Evolutionary conservation across 2,888 invertebrate genomes (phyloP).

Genomic region (Meteorus colon): DNA sequence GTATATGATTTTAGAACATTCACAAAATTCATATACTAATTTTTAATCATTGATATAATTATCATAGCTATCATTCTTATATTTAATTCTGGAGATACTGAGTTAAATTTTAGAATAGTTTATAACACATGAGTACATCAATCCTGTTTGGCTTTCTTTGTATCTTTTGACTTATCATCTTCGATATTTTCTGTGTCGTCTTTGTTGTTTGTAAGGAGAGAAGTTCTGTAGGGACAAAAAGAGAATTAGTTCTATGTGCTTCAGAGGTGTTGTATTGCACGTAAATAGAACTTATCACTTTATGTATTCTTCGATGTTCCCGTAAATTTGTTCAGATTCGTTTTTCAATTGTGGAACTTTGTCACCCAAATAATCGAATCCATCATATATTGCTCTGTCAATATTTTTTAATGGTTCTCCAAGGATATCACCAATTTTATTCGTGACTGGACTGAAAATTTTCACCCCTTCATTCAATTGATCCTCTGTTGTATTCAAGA

Average conservation of each 20-base stretch:
- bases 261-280: not conserved
- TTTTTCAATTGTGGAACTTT: slow-evolving; percentile 72
- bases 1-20: too few relatives aligned
- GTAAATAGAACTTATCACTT: slow-evolving; percentile 53
- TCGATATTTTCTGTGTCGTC: slow-evolving; percentile 41
- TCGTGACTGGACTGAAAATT: slow-evolving; percentile 56
- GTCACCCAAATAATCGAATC: slow-evolving; percentile 72
- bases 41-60: too few relatives aligned
- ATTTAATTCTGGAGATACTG: too few relatives aligned
- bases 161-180: slow-evolving; percentile 25
- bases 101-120: not conserved
- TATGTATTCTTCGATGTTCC: slow-evolving; percentile 54
- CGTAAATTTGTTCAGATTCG: slow-evolving; percentile 69
- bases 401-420: slow-evolving; percentile 67
- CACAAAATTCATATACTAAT: too few relatives aligned
- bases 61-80: too few relatives aligned
- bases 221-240: slow-evolving; percentile 42
- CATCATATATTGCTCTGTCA: slow-evolving; percentile 67
- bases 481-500: slow-evolving; percentile 56
- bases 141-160: slow-evolving; percentile 1
- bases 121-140: not conserved
- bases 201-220: slow-evolving; percentile 40
- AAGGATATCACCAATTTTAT: slow-evolving; percentile 64
- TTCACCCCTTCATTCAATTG: slow-evolving; percentile 53
- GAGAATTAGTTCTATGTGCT: not conserved